Evolutionary conservation across 2,797 vertebrate species (phyloP).

Genomic region (Oreochromis mossambicus): DNA sequence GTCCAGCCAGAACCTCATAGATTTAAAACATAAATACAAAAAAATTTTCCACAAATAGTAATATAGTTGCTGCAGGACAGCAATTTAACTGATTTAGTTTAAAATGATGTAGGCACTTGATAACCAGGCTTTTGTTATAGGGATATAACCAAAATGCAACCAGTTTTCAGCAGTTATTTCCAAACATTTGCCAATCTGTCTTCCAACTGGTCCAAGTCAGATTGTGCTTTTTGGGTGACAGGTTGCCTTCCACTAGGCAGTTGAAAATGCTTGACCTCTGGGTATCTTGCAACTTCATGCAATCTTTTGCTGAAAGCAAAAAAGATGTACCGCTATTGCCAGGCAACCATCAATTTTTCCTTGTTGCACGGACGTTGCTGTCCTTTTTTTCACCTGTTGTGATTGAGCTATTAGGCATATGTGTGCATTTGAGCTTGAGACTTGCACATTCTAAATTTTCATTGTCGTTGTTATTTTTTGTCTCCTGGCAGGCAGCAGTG

Average conservation of each 20-base stretch:
- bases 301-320: not conserved
- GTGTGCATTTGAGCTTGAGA: not conserved
- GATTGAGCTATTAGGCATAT: not conserved
- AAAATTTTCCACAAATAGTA: not conserved
- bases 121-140: not conserved
- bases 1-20: not conserved
- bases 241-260: not conserved
- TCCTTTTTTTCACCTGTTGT: not conserved
- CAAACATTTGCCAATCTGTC: not conserved
- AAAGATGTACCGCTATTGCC: not conserved
- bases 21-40: not conserved
- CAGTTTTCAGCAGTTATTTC: not conserved
- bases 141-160: not conserved
- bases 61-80: not conserved
- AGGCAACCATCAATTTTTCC: not conserved
- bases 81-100: not conserved
- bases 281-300: not conserved
- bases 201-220: not conserved
- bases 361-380: not conserved
- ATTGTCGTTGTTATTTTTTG: constrained; percentile 10
- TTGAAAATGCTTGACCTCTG: not conserved
- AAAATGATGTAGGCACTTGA: not conserved
- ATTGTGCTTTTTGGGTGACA: not conserved
- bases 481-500: constrained; percentile 71
- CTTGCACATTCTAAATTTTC: not conserved